Base-by-base conservation (phyloP, 2,797 vertebrate species). In the Lagorchestes hirsutus region DNA sequence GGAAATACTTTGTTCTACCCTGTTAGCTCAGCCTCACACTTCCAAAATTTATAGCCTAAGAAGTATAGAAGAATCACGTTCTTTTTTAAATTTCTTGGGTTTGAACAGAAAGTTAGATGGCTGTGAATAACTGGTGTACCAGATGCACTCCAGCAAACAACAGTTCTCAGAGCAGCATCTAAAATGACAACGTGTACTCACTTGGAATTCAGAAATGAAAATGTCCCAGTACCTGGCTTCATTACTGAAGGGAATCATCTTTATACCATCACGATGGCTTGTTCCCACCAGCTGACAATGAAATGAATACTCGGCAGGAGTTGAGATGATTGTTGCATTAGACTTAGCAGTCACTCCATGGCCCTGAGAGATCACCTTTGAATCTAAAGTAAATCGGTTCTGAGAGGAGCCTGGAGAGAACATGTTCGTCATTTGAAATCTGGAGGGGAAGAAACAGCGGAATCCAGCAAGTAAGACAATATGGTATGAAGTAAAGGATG, bases 251-350 rank as follows among this genome's bases (percentile, higher is more conserved):
- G 98, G 98, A 98, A 98, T 97, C 97, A 98, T 94, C 93, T 55
- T 97, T 98, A 94, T 97, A 97, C 97, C 98, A 96, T 96, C 97
- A 94, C 96, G 97, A 97, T 97, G 97, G 96, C 97, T 98, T 97
- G 98, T 98, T 98, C 98, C 98, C 97, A 99, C 98, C 98, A 99
- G 97, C 98, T 99, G 99, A 98, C 99, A 99, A 97, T 98, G 98
- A 98, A 98, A 99, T 98, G 99, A 99, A 98, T 99, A 98, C 98
- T 98, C 98, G 16, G 98, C 98, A 98, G 99, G 99, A 97, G 98
- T 97, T 97, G 98, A 98, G 97, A 99, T 98, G 98, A 97, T 97
- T 96, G 98, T 97, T 94, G 98, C 98, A 95, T 54, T 97, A 98
- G 99, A 99, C 95, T 94, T 97, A 97, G 98, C 98, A 91, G 95